Percentiles rank a stretch among this genome's conserved stretches.
Conservation (phyloP, 2,113 vertebrate species). For the Barbus barbus region DNA sequence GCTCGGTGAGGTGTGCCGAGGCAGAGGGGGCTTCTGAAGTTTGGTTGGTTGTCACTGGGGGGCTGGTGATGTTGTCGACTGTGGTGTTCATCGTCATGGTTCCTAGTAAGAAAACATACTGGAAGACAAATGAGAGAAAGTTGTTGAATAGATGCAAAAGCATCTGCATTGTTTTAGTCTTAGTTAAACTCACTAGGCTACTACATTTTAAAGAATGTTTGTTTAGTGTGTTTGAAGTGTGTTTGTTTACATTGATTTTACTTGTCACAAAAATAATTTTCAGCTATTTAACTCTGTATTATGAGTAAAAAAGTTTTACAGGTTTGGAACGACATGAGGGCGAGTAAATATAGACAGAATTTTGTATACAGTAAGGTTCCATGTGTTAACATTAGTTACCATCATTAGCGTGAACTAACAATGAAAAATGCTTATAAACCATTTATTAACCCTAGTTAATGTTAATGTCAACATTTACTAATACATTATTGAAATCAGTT, state of each 20-base stretch:
- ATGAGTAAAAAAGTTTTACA: not conserved
- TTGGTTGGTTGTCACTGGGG: not conserved
- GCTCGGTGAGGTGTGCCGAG: rapidly evolving
- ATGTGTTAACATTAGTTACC: not conserved
- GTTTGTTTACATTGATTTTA: not conserved
- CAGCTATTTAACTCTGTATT: not conserved
- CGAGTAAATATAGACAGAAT: no score
- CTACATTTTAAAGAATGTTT: not conserved
- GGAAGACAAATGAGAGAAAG: not conserved
- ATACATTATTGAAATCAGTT: no score
- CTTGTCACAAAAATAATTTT: not conserved
- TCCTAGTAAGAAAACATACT: not conserved
- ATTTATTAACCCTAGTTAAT: no score
- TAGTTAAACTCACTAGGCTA: not conserved
- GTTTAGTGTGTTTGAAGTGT: no score
- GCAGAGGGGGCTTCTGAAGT: rapidly evolving
- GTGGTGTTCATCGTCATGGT: not conserved
- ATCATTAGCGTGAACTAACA: not conserved
- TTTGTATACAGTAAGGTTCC: not conserved
- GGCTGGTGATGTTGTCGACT: not conserved
- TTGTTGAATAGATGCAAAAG: not conserved
- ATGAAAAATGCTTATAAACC: not conserved
- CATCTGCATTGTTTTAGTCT: not conserved
- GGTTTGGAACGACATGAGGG: not conserved
- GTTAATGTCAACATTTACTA: not conserved